phyloP scores from a whole-genome alignment of 1,140 invertebrate species.

The Lordiphosa clarofinis region DNA sequence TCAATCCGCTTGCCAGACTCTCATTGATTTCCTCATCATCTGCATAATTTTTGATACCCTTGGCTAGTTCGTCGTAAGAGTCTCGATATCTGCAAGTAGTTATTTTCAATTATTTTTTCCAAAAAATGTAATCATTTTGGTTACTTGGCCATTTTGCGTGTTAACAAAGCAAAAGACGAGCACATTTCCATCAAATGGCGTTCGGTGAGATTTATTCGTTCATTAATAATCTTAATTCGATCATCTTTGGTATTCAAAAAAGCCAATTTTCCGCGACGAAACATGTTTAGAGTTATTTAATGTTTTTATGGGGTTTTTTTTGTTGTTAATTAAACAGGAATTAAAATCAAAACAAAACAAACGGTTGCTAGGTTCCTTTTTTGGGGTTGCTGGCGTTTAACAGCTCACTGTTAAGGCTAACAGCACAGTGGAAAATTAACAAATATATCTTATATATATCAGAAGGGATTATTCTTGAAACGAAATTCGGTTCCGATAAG shows the following conservation, averaged over 20 bases:
- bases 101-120: neutral
- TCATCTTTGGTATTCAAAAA: constrained; percentile 74
- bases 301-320: neutral
- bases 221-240: constrained; percentile 83
- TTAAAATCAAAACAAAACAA: constrained; percentile 34
- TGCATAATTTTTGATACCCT: constrained; percentile 84
- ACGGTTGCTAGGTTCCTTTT: constrained; percentile 38
- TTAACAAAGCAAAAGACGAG: constrained; percentile 84
- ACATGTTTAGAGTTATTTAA: constrained; percentile 42
- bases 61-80: constrained; percentile 85
- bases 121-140: constrained; percentile 2
- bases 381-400: constrained; percentile 3
- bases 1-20: constrained; percentile 83
- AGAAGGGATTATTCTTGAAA: too few species aligned
- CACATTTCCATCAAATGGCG: constrained; percentile 86
- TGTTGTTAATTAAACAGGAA: neutral
- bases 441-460: too few species aligned
- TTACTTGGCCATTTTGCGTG: constrained; percentile 86
- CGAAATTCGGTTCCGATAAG: too few species aligned
- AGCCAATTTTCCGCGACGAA: constrained; percentile 69
- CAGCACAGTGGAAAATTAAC: too few species aligned
- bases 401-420: neutral
- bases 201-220: constrained; percentile 85
- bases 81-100: constrained; percentile 82
- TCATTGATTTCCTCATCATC: constrained; percentile 86